phyloP scores from a whole-genome alignment of 92 coral and sea anemone genomes.

The Zoanthus sociatus region DNA sequence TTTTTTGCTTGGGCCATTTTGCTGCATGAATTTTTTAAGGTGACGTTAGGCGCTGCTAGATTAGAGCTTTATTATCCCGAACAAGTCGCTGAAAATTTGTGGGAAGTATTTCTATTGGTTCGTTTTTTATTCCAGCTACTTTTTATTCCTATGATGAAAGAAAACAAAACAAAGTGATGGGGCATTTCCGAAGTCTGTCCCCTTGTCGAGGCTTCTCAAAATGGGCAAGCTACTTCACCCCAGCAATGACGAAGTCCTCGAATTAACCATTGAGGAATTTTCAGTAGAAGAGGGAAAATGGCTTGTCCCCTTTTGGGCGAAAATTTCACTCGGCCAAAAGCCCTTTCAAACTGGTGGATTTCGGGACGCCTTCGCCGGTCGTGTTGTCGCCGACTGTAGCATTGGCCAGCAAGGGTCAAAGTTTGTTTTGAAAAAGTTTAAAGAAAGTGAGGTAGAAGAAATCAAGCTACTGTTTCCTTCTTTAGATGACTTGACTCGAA shows the following conservation, averaged over 20 bases:
- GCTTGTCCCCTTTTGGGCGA: background rate
- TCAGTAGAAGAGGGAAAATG: slow-evolving; percentile 2
- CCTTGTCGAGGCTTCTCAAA: slow-evolving; percentile 6
- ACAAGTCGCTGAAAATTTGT: too few species aligned
- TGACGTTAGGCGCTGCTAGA: too few species aligned
- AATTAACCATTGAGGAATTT: background rate
- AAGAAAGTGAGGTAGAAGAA: slow-evolving; percentile 14
- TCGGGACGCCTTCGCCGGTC: background rate
- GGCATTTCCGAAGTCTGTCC: background rate
- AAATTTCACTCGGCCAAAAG: background rate
- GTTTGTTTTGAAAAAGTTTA: slow-evolving; percentile 1
- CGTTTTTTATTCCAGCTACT: too few species aligned
- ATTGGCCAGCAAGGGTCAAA: background rate
- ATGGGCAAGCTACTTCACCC: slow-evolving; percentile 4
- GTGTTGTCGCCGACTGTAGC: slow-evolving; percentile 10
- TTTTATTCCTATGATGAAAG: background rate
- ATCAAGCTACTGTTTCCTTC: slow-evolving; percentile 4
- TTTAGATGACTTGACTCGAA: background rate
- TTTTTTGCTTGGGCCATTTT: too few species aligned
- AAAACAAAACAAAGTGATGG: slow-evolving; percentile 1
- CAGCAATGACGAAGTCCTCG: slow-evolving; percentile 2
- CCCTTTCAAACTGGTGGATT: background rate
- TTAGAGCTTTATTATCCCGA: too few species aligned
- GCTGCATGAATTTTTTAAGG: too few species aligned
- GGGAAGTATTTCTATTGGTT: too few species aligned